Evolutionary conservation across 2,888 invertebrate species (phyloP).

Genomic region (Pollenia labialis): DNA sequence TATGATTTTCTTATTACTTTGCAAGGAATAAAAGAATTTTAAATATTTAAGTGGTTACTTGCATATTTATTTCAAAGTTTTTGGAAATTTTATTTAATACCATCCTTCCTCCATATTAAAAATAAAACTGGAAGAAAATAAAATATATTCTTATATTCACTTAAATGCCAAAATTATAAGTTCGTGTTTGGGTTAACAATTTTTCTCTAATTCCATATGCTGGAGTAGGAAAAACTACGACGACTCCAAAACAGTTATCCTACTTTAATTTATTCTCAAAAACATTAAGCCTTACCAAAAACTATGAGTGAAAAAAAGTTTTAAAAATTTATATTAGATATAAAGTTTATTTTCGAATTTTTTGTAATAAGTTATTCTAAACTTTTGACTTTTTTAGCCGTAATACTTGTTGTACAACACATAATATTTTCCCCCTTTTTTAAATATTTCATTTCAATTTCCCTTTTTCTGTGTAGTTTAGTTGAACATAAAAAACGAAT

Average conservation of each 20-base stretch:
- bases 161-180: conserved; percentile 37
- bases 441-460: conserved; percentile 40
- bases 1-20: conserved; percentile 15
- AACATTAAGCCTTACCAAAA: conserved; percentile 22
- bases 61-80: conserved; percentile 14
- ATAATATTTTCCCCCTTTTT: conserved; percentile 38
- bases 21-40: not conserved
- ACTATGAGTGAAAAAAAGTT: not conserved
- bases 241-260: not conserved
- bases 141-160: conserved; percentile 34
- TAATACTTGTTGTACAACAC: conserved; percentile 31
- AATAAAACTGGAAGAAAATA: conserved; percentile 10
- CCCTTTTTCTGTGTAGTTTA: not conserved
- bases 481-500: not conserved
- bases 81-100: not conserved
- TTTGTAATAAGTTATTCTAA: conserved; percentile 40
- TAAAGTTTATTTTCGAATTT: conserved; percentile 10
- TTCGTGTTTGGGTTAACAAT: conserved; percentile 40
- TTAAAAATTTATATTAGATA: conserved; percentile 2
- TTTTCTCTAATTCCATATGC: conserved; percentile 22
- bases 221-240: conserved; percentile 31
- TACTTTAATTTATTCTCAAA: not conserved
- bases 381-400: conserved; percentile 53
- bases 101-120: not conserved
- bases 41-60: not conserved